Evolutionary conservation across 1,140 invertebrate species (phyloP).

Genomic region (Zaprionus vittiger): DNA sequence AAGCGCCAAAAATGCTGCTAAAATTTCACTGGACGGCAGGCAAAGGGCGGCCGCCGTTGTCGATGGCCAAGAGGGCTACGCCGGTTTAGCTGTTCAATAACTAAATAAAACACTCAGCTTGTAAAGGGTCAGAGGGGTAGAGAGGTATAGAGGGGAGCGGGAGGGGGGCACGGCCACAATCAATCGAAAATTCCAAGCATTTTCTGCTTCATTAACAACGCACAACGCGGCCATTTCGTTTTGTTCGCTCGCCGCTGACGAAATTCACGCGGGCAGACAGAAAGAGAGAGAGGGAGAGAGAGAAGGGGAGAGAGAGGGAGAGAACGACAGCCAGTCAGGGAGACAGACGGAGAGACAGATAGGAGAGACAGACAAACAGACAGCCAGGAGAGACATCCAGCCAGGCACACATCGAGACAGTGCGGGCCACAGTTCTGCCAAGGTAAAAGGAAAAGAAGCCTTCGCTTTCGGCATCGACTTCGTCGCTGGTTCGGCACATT

Average conservation of each 20-base stretch:
- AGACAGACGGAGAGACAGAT: not conserved
- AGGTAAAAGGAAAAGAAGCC: not conserved
- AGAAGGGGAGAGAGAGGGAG: not conserved
- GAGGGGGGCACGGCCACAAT: conserved; percentile 52
- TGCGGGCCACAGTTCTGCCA: not conserved
- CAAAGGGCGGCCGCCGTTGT: conserved; percentile 54
- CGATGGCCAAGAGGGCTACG: conserved; percentile 24
- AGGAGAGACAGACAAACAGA: not conserved
- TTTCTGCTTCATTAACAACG: conserved; percentile 82
- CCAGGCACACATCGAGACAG: not conserved
- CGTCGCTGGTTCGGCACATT: conserved; percentile 42
- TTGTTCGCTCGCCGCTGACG: conserved; percentile 65
- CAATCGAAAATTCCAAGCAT: conserved; percentile 80
- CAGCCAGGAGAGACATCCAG: not conserved
- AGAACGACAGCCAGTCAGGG: not conserved
- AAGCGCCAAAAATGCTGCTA: conserved; percentile 81
- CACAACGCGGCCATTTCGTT: conserved; percentile 75
- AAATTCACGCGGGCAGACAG: conserved; percentile 2
- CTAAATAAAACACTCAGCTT: conserved; percentile 76
- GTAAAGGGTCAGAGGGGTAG: not conserved
- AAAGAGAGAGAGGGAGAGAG: not conserved
- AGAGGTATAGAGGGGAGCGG: conserved; percentile 1
- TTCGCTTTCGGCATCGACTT: conserved; percentile 17
- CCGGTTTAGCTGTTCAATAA: conserved; percentile 71
- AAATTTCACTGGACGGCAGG: conserved; percentile 50